Conservation (phyloP, 1,140 invertebrate genomes). For the Venturia canescens region DNA sequence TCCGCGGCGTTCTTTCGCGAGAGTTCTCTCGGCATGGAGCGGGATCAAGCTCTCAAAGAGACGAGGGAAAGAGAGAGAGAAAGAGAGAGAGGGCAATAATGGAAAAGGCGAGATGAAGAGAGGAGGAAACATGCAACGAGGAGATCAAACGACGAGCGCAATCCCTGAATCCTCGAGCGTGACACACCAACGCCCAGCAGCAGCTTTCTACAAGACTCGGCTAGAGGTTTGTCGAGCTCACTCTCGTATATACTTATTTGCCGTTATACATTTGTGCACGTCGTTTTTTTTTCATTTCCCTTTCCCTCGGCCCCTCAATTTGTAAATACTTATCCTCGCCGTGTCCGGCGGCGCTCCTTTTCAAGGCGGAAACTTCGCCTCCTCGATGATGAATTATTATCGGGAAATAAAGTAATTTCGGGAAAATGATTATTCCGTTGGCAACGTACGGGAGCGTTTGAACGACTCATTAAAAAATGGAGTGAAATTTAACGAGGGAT, state of each 20-base stretch:
- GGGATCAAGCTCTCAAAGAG: too few relatives aligned
- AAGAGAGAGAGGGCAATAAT: not conserved
- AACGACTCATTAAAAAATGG: too few relatives aligned
- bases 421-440: too few relatives aligned
- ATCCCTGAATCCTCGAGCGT: conserved; percentile 49
- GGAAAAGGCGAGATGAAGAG: not conserved
- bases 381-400: too few relatives aligned
- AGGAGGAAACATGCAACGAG: conserved; percentile 14
- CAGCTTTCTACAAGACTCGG: conserved; percentile 46
- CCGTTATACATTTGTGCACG: not conserved
- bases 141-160: conserved; percentile 36
- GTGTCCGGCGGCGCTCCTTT: too few relatives aligned
- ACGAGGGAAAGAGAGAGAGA: not conserved
- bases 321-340: too few relatives aligned
- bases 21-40: conserved; percentile 6
- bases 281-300: not conserved
- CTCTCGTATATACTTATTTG: not conserved
- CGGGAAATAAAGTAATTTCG: too few relatives aligned
- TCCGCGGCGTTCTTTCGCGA: conserved; percentile 1
- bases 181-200: conserved; percentile 48
- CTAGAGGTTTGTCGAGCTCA: conserved; percentile 11
- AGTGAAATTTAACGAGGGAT: too few relatives aligned
- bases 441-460: too few relatives aligned
- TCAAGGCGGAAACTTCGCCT: too few relatives aligned
- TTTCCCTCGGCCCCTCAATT: not conserved